phyloP scores from a whole-genome alignment of 2,888 invertebrate genomes.

The Auanema sp. region DNA sequence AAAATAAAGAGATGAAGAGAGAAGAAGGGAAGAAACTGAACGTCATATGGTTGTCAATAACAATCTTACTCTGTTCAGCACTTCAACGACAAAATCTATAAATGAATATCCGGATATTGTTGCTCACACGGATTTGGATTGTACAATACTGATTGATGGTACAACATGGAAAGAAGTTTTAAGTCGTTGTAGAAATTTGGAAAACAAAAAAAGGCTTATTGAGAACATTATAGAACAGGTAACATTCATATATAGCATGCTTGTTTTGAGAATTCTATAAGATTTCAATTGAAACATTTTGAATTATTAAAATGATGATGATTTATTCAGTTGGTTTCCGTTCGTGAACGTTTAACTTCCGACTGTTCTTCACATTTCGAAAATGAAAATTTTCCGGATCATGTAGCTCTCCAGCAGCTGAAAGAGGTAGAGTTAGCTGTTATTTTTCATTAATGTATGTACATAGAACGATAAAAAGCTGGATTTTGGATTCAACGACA shows the following conservation, averaged over 20 bases:
- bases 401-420: too few relatives aligned
- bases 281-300: constrained; percentile 5
- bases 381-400: too few relatives aligned
- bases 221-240: constrained; percentile 56
- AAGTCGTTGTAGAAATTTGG: constrained; percentile 44
- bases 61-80: constrained; percentile 46
- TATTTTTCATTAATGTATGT: too few relatives aligned
- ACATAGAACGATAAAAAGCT: too few relatives aligned
- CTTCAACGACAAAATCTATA: constrained; percentile 45
- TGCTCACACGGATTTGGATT: constrained; percentile 59
- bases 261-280: not conserved
- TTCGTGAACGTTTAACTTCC: too few relatives aligned
- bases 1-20: constrained; percentile 4
- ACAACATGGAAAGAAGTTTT: constrained; percentile 47
- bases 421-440: too few relatives aligned
- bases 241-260: constrained; percentile 4
- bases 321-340: too few relatives aligned
- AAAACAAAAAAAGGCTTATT: constrained; percentile 48
- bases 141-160: constrained; percentile 58
- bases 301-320: too few relatives aligned
- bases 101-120: constrained; percentile 58
- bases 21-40: not conserved
- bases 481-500: too few relatives aligned
- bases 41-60: too few relatives aligned
- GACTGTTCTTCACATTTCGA: too few relatives aligned